Base-by-base conservation (phyloP, 2,797 vertebrate species). In the Catamblyrhynchus diadema region DNA sequence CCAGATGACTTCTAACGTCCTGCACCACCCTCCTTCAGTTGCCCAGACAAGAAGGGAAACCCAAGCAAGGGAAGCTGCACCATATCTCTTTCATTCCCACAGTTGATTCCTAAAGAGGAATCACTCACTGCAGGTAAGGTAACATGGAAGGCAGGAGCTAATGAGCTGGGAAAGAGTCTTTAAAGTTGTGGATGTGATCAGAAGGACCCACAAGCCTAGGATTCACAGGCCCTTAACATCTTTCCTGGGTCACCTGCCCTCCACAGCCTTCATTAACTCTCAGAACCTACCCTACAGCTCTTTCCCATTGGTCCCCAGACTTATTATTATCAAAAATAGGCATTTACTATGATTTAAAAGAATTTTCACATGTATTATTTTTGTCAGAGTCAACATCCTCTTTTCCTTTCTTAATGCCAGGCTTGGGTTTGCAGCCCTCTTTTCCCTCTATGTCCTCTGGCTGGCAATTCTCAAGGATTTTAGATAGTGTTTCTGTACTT, bases 401-500 rank as follows among this genome's bases (percentile, higher is more conserved):
- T 48, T 81, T 82, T 47, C 9, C 53, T 83, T 90, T 79, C 44
- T 65, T 59, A 37, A 79, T 37, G 13, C 9, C 14, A 66, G 42
- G 62, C 45, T 62, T 61, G 18, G 10, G 45, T 45, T 93, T 54
- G 16, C 66, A 91, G 56, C 32, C 35, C 45, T 77, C 48, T 57
- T 91, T 45, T 71, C 54, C 28, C 27, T 45, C 28, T n/a, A 9
- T 75, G 27, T 45, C 73, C 70, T 62, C 80, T 82, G n/a, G 44
- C 82, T 65, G 9, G 73, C 62, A 88, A 1, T 61, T 75, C 77
- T 78, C 56, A 69, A 88, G 35, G 66, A 84, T 74, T 92, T 88
- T n/a, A 79, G 83, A 37, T 13, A 81, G 59, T 35, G 30, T 90
- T 92, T 84, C 70, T 41, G 59, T 69, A 45, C 70, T 87, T 75